These are phyloP conservation scores for Pentalonia nigronervosa DNA, from an alignment of 1,140 invertebrate genomes.

Conservation along the genomic window DNA sequence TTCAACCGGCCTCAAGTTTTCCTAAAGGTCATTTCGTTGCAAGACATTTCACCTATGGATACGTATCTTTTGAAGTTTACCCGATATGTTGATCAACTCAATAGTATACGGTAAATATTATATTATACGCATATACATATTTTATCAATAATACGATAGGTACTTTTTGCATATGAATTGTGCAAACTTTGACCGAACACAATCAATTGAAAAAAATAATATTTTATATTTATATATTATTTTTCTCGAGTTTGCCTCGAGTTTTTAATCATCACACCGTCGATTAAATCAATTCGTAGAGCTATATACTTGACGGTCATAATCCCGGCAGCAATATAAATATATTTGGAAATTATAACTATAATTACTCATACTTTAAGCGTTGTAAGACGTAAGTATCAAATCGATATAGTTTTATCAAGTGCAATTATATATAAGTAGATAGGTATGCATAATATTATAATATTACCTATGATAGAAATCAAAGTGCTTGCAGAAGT, in stretches of 20 bases:
- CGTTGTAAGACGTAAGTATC: neutral
- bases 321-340: neutral
- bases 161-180: neutral
- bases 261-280: no score
- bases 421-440: no score
- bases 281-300: no score
- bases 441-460: no score
- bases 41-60: neutral
- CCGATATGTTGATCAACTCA: neutral
- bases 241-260: no score
- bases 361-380: neutral
- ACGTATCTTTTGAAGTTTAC: neutral
- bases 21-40: constrained; percentile 34
- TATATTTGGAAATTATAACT: neutral
- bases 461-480: no score
- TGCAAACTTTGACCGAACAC: neutral
- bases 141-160: neutral
- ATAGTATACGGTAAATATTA: neutral
- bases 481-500: no score
- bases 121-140: no score
- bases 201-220: neutral
- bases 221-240: no score
- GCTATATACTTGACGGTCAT: neutral
- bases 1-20: neutral
- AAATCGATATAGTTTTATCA: no score